A percentile compares a stretch with the other conserved stretches of the same genome.
phyloP scores from a whole-genome alignment of 2,888 invertebrate genomes.

The Pristionchus arcanus region DNA sequence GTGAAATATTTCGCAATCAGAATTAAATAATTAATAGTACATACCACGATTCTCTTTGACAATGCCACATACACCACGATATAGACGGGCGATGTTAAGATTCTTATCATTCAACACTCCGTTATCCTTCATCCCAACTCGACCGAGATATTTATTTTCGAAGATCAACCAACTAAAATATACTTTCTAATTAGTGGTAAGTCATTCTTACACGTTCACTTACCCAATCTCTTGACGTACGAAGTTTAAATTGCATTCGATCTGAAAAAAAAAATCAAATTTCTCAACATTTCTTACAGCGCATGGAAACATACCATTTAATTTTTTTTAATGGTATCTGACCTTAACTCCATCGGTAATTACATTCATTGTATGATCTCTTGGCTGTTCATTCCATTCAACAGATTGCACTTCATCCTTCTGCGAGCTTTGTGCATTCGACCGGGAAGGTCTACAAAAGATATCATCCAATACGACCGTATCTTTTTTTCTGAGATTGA shows the following conservation, averaged over 20 bases:
- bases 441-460: neutral
- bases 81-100: neutral
- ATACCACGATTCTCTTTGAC: neutral
- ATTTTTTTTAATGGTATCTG: neutral
- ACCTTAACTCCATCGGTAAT: neutral
- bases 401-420: neutral
- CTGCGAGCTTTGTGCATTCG: neutral
- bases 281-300: neutral
- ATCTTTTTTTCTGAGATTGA: neutral
- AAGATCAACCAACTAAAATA: slow-evolving; percentile 21
- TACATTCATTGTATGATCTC: neutral
- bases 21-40: neutral
- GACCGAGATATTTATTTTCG: slow-evolving; percentile 13
- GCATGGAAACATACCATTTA: too few species aligned
- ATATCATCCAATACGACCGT: too few species aligned
- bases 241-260: neutral
- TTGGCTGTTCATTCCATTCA: neutral
- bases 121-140: neutral
- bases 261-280: neutral
- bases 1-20: neutral
- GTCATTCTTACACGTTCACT: neutral
- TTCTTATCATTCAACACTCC: neutral
- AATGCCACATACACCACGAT: neutral
- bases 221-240: neutral
- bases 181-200: neutral